Evolutionary conservation across 2,888 invertebrate species (phyloP).

Genomic region (Lithophane socia): DNA sequence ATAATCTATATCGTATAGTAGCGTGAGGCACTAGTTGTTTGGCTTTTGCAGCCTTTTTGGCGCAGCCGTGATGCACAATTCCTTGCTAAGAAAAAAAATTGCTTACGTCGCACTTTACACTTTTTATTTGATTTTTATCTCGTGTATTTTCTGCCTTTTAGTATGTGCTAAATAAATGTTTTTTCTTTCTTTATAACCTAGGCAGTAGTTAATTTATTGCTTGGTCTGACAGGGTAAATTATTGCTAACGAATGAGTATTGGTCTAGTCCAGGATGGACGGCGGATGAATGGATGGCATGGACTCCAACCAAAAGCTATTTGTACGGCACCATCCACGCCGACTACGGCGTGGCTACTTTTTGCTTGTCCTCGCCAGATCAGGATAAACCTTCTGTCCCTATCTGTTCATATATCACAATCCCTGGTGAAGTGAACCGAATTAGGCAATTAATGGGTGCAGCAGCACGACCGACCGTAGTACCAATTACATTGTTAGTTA

Average conservation of each 20-base stretch:
- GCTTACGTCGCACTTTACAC: too few species aligned
- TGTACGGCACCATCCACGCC: background rate
- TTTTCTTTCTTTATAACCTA: too few species aligned
- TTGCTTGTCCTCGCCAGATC: background rate
- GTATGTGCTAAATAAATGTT: too few species aligned
- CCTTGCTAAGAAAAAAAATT: too few species aligned
- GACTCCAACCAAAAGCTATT: background rate
- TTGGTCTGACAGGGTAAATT: background rate
- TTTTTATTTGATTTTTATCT: too few species aligned
- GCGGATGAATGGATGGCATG: background rate
- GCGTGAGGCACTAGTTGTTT: too few species aligned
- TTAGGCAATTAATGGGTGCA: constrained; percentile 71
- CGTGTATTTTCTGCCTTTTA: too few species aligned
- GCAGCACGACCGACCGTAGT: constrained; percentile 45
- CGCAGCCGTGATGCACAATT: too few species aligned
- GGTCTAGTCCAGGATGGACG: background rate
- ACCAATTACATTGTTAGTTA: constrained; percentile 59
- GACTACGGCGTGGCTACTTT: background rate
- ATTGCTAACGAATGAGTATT: background rate
- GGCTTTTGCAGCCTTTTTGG: too few species aligned
- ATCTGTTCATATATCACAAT: constrained; percentile 8
- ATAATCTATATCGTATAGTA: background rate
- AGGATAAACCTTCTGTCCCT: constrained; percentile 16
- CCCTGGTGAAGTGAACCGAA: constrained; percentile 68
- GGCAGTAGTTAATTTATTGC: background rate